These are phyloP conservation scores for Pyrochroa serraticornis DNA, from an alignment of 2,888 invertebrate species.

Conservation along the genomic window DNA sequence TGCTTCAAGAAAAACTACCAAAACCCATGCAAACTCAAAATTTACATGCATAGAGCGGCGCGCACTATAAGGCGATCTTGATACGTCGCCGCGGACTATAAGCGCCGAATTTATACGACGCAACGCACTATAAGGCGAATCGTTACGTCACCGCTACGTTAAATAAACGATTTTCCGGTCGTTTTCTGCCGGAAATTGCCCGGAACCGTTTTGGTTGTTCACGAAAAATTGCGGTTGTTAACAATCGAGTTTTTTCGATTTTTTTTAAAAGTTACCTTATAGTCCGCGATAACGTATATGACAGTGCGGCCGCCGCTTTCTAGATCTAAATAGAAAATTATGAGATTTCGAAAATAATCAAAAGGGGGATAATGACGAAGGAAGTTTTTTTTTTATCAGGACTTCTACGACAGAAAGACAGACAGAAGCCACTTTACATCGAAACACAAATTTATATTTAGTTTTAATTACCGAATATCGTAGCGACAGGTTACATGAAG, in stretches of 20 bases:
- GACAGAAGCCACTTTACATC: slow-evolving; percentile 54
- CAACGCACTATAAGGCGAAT: background rate
- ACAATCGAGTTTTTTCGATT: background rate
- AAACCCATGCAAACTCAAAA: background rate
- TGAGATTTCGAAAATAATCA: slow-evolving; percentile 7
- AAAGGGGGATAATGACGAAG: slow-evolving; percentile 9
- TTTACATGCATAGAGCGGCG: background rate
- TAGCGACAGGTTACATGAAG: slow-evolving; percentile 57
- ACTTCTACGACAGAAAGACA: slow-evolving; percentile 54
- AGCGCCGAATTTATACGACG: slow-evolving; percentile 1
- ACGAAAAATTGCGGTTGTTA: background rate
- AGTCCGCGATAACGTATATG: background rate
- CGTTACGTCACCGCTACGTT: background rate
- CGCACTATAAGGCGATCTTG: background rate
- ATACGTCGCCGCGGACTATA: background rate
- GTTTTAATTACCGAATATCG: slow-evolving; percentile 53
- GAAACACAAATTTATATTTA: slow-evolving; percentile 44
- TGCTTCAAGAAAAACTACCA: background rate
- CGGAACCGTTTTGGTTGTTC: too few relatives aligned
- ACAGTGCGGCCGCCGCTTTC: too few relatives aligned
- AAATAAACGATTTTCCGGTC: too few relatives aligned
- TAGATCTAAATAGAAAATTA: slow-evolving; percentile 18
- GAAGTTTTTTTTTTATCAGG: slow-evolving; percentile 6
- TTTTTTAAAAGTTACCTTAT: background rate
- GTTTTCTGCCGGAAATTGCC: too few relatives aligned